Evolutionary conservation across 2,113 vertebrate genomes (phyloP), one percentile per base, ranked within the genome.

Genomic region (Catharus minimus): DNA sequence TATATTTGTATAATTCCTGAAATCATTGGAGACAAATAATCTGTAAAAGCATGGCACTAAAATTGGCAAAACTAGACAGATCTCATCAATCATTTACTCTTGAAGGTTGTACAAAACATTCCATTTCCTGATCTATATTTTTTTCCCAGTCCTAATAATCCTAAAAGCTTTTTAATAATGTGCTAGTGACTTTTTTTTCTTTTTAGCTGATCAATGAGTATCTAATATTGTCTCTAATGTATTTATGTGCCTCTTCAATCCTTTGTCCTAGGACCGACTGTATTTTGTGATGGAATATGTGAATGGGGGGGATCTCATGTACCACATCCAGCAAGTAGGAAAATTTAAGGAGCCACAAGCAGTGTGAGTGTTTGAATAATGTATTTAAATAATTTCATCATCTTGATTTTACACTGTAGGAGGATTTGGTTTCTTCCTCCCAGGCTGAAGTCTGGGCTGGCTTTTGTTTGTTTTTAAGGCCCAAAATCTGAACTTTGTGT

Each of bases 231-330:
- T 82, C 62, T 62, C 30, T 86, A 11, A 86, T 69, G 46, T 75
- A 23, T 92, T 92, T 72, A 5, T 68, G 38, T 75, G 36, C 44
- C 1, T 56, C 56, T 87, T 60, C 15, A 19, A 33, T 84, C 15
- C 93, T 93, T 41, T 77, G 39, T 86, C 41, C 13, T 86, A 99
- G 99, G 99, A 99, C 84, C 99, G 99, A 10, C 98, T 99, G 30
- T 99, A 99, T 97, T 99, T 99, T 85, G 99, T 99, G 87, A 99
- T 99, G 99, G 99, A 99, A 58, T 99, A 99, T n/a, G 99, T 99
- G 93, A 99, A 99, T 2, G 99, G 99, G 10, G 99, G 99, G 47
- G 99, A 99, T 80, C 98, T 99, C 90, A 99, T 99, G 99, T 99
- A 99, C 91, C 99, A 99, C 96, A 99, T 99, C 73, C 99, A 99